These are phyloP conservation scores for Microplitis manilae DNA, from an alignment of 2,888 invertebrate genomes.

Conservation along the genomic window DNA sequence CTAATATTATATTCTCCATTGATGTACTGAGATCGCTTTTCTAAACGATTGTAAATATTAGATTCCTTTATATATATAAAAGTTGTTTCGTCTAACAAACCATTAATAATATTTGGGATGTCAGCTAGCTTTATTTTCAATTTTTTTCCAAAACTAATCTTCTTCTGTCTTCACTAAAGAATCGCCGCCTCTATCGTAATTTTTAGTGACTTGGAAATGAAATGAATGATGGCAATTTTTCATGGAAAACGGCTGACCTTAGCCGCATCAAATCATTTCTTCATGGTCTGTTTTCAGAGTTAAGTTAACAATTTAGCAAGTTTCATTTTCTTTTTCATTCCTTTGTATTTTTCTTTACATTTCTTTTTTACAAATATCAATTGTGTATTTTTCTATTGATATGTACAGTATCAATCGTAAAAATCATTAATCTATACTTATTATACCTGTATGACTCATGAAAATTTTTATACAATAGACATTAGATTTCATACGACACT, in stretches of 20 bases:
- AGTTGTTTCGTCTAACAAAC: background rate
- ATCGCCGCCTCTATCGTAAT: constrained; percentile 24
- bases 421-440: constrained; percentile 1
- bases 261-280: constrained; percentile 3
- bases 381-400: background rate
- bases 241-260: constrained; percentile 42
- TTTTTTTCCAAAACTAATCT: constrained; percentile 18
- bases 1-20: background rate
- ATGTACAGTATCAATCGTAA: background rate
- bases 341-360: background rate
- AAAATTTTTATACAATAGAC: background rate
- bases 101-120: constrained; percentile 2
- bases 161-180: constrained; percentile 13
- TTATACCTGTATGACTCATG: background rate
- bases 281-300: constrained; percentile 6
- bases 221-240: constrained; percentile 62
- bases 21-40: background rate
- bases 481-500: background rate
- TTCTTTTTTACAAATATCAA: background rate
- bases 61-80: background rate
- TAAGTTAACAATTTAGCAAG: background rate
- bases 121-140: background rate
- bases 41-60: background rate
- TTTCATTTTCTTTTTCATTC: constrained; percentile 11
- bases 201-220: constrained; percentile 36